phyloP scores from a whole-genome alignment of 1,140 invertebrate species.

The Bombus pyrosoma region DNA sequence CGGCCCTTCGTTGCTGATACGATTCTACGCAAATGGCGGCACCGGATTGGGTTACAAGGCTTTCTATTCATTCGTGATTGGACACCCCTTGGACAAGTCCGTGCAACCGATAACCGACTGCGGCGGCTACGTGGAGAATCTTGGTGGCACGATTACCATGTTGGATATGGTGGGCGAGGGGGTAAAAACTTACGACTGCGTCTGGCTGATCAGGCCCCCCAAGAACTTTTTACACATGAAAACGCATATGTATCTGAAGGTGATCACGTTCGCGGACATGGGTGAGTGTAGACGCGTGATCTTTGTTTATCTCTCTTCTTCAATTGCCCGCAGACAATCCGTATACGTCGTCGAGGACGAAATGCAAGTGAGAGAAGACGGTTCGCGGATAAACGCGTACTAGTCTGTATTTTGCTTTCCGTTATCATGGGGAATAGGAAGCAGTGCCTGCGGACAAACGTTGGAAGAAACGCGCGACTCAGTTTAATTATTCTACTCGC shows the following conservation, averaged over 20 bases:
- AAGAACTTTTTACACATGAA: conserved; percentile 87
- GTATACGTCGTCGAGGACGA: no score
- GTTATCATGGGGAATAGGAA: no score
- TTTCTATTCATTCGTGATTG: conserved; percentile 86
- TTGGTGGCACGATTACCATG: conserved; percentile 90
- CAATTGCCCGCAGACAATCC: background rate
- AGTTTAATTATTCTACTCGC: background rate
- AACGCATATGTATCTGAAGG: conserved; percentile 87
- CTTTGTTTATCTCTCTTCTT: rapidly evolving
- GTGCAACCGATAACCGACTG: conserved; percentile 87
- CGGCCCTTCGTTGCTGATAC: conserved; percentile 85
- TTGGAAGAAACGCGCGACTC: no score
- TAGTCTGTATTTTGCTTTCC: no score
- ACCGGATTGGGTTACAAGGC: conserved; percentile 88
- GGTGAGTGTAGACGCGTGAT: conserved; percentile 77
- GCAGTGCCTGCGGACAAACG: no score
- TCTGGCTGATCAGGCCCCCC: conserved; percentile 88
- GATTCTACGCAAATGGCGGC: conserved; percentile 89
- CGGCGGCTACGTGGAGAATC: conserved; percentile 88
- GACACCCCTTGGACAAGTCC: conserved; percentile 82
- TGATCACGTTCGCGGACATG: conserved; percentile 87
- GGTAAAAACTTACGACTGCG: conserved; percentile 86
- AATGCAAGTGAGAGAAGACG: no score
- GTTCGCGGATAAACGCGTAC: no score
- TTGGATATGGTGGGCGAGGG: conserved; percentile 88